These are phyloP conservation scores for Netelia inedita DNA, from an alignment of 2,888 invertebrate species.

Conservation along the genomic window DNA sequence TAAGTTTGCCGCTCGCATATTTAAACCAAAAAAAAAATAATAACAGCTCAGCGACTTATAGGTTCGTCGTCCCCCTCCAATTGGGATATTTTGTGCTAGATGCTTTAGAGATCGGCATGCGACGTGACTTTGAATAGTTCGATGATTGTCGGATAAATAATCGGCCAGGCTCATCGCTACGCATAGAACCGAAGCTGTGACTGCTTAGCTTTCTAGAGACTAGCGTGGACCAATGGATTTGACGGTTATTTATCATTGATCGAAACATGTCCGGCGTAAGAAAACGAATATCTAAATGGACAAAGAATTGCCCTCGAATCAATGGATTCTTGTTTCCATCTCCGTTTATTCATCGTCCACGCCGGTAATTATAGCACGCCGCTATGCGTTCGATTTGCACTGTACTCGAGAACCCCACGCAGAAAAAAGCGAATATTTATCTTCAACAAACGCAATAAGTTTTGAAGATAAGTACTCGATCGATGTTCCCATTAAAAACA, in stretches of 20 bases:
- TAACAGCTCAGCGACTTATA: conserved; percentile 46
- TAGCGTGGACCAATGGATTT: conserved; percentile 51
- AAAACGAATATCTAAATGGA: not conserved
- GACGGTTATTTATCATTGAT: not conserved
- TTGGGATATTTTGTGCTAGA: conserved; percentile 53
- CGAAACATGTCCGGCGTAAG: not conserved
- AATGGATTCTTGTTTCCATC: not conserved
- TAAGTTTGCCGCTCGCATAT: conserved; percentile 46
- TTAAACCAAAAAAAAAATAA: conserved; percentile 9
- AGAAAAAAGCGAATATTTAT: conserved; percentile 38
- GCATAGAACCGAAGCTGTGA: conserved; percentile 67
- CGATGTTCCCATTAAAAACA: not conserved
- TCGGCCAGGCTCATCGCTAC: conserved; percentile 65
- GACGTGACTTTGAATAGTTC: conserved; percentile 57
- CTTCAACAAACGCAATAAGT: conserved; percentile 10
- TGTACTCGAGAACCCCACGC: conserved; percentile 35
- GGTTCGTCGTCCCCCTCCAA: conserved; percentile 62
- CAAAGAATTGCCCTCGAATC: not conserved
- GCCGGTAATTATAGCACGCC: conserved; percentile 66
- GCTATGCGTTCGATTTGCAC: conserved; percentile 69
- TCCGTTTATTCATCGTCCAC: conserved; percentile 42
- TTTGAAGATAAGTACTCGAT: conserved; percentile 20
- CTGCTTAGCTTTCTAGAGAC: conserved; percentile 67
- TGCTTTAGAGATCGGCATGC: conserved; percentile 66
- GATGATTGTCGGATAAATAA: conserved; percentile 34